These are phyloP conservation scores for Drosophila sproati DNA, from an alignment of 1,140 invertebrate genomes.

Conservation along the genomic window DNA sequence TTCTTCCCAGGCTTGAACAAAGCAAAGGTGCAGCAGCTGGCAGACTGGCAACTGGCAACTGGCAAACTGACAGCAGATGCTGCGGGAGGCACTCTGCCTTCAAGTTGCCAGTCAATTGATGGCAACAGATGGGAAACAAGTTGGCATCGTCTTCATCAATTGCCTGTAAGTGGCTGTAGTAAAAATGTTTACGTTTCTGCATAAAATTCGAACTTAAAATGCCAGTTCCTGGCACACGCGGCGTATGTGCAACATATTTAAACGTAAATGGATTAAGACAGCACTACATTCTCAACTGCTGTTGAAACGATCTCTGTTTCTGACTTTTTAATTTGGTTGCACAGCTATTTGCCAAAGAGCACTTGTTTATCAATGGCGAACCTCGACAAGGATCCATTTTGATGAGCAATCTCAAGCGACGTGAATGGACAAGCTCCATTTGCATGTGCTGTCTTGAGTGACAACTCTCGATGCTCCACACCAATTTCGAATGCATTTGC, in stretches of 20 bases:
- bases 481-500: slow-evolving; percentile 74
- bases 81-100: slow-evolving; percentile 22
- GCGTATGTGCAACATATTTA: slow-evolving; percentile 50
- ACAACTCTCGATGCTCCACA: slow-evolving; percentile 19
- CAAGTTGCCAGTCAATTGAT: slow-evolving; percentile 63
- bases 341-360: slow-evolving; percentile 9
- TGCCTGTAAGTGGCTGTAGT: slow-evolving; percentile 68
- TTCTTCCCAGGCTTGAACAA: slow-evolving; percentile 46
- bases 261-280: slow-evolving; percentile 24
- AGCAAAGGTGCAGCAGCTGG: slow-evolving; percentile 35
- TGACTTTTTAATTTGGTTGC: slow-evolving; percentile 33
- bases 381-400: slow-evolving; percentile 70
- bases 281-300: neutral
- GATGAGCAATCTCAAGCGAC: slow-evolving; percentile 68
- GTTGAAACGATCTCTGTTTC: neutral
- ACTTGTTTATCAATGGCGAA: slow-evolving; percentile 65
- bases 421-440: slow-evolving; percentile 62
- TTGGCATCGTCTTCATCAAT: slow-evolving; percentile 53
- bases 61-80: slow-evolving; percentile 1
- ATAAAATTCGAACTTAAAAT: slow-evolving; percentile 29
- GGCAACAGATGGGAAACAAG: slow-evolving; percentile 59
- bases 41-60: neutral
- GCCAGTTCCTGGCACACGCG: slow-evolving; percentile 19
- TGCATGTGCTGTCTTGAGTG: slow-evolving; percentile 54
- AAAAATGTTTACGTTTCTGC: slow-evolving; percentile 55